Conservation (phyloP, 2,113 vertebrate species). For the Paralichthys olivaceus region DNA sequence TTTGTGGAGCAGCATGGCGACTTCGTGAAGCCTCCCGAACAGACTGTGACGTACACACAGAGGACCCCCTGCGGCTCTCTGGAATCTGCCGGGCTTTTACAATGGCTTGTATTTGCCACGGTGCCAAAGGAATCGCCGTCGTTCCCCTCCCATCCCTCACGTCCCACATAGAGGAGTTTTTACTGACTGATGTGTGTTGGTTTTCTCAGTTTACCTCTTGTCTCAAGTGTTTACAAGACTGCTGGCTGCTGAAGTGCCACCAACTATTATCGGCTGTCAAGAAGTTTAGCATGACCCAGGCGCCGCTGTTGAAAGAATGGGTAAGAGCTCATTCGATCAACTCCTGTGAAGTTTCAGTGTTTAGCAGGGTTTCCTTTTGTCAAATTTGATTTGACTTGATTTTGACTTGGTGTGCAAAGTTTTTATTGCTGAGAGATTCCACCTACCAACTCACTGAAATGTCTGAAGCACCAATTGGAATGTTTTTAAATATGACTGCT, state of each 20-base stretch:
- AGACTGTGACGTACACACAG: slow-evolving; percentile 55
- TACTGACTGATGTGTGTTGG: slow-evolving; percentile 40
- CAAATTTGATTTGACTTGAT: slow-evolving; percentile 8
- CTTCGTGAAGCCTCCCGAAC: slow-evolving; percentile 48
- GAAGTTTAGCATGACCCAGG: not conserved
- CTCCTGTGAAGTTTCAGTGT: slow-evolving; percentile 31
- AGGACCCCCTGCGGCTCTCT: slow-evolving; percentile 81
- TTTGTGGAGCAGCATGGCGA: slow-evolving; percentile 48
- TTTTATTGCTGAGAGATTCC: slow-evolving; percentile 7
- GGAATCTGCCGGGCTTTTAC: slow-evolving; percentile 92
- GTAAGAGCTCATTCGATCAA: slow-evolving; percentile 62
- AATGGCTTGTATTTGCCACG: slow-evolving; percentile 98
- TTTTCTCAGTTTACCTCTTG: slow-evolving; percentile 41
- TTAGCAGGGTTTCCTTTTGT: slow-evolving; percentile 14
- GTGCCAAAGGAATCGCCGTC: slow-evolving; percentile 60
- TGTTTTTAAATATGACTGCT: slow-evolving; percentile 49
- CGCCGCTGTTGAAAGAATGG: slow-evolving; percentile 57
- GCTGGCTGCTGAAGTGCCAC: slow-evolving; percentile 49
- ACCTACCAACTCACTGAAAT: slow-evolving; percentile 6
- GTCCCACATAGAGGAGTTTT: slow-evolving; percentile 43
- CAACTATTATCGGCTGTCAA: not conserved
- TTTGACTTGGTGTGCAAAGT: slow-evolving; percentile 32
- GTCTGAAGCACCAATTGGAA: slow-evolving; percentile 12
- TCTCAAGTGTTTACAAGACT: slow-evolving; percentile 38
- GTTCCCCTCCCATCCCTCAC: slow-evolving; percentile 20